A percentile compares a stretch with the other conserved stretches of the same genome.
These are phyloP conservation scores for Diarsia brunnea DNA, from an alignment of 2,888 invertebrate species.

Conservation along the genomic window DNA sequence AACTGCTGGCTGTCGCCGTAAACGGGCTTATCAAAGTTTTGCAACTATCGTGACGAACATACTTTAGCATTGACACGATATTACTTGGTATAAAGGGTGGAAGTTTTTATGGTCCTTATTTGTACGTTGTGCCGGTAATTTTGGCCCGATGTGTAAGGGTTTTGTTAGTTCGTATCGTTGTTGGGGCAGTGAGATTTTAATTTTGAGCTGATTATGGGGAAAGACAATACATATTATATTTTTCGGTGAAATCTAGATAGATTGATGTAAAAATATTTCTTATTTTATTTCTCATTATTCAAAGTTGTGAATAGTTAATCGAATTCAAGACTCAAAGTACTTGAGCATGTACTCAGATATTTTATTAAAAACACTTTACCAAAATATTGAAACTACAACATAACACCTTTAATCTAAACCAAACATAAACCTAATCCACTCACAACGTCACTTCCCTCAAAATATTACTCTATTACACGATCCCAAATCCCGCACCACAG, in stretches of 20 bases:
- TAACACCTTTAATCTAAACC: not conserved
- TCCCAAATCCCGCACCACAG: constrained; percentile 49
- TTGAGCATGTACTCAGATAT: not conserved
- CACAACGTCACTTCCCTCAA: constrained; percentile 38
- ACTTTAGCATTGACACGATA: constrained; percentile 55
- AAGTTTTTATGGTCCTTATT: constrained; percentile 65
- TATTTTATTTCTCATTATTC: too few species aligned
- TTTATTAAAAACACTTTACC: not conserved
- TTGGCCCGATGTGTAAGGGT: constrained; percentile 32
- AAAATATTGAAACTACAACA: not conserved
- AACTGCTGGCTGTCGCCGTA: constrained; percentile 49
- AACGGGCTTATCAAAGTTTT: constrained; percentile 59
- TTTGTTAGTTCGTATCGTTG: constrained; percentile 33
- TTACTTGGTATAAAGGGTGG: constrained; percentile 52
- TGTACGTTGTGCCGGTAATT: constrained; percentile 50
- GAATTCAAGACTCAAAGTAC: too few species aligned
- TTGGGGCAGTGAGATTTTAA: constrained; percentile 3
- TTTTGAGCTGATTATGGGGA: not conserved
- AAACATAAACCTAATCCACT: constrained; percentile 35
- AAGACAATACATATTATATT: not conserved
- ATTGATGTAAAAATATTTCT: not conserved
- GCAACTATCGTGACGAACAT: constrained; percentile 61
- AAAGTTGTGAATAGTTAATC: not conserved
- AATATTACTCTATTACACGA: constrained; percentile 58
- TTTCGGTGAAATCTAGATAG: not conserved